These are phyloP conservation scores for Macropis europaea DNA, from an alignment of 2,888 invertebrate genomes.

Conservation along the genomic window DNA sequence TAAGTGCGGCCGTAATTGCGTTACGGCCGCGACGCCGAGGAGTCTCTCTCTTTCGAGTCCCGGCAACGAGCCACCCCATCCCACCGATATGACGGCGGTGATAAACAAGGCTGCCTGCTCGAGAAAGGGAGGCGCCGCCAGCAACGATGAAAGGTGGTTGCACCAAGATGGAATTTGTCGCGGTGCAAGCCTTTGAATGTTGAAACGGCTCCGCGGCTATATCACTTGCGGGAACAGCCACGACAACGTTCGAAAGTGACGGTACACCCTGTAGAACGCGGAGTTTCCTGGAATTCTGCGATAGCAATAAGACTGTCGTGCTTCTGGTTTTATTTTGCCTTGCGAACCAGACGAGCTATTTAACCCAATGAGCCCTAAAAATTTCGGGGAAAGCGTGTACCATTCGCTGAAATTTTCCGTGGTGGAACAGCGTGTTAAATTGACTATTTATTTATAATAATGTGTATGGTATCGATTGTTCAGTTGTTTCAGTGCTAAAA, in stretches of 20 bases:
- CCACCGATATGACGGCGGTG: slow-evolving; percentile 57
- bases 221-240: slow-evolving; percentile 26
- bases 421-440: too few species aligned
- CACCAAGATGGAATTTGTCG: slow-evolving; percentile 51
- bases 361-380: too few species aligned
- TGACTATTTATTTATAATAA: too few species aligned
- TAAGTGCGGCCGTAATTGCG: slow-evolving; percentile 77
- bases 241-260: not conserved
- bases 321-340: too few species aligned
- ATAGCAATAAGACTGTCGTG: too few species aligned
- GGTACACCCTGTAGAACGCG: too few species aligned
- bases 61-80: slow-evolving; percentile 46
- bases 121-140: slow-evolving; percentile 48
- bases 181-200: slow-evolving; percentile 53
- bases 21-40: slow-evolving; percentile 69
- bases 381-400: too few species aligned
- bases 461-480: too few species aligned
- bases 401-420: too few species aligned
- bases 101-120: slow-evolving; percentile 54
- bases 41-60: slow-evolving; percentile 64
- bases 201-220: slow-evolving; percentile 48
- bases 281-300: too few species aligned
- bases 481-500: too few species aligned
- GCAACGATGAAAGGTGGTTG: slow-evolving; percentile 57
- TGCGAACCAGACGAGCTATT: too few species aligned